Percentiles rank a stretch among this genome's conserved stretches.
Evolutionary conservation across 2,888 invertebrate species (phyloP).

Genomic region (Ectobius pallidus): DNA sequence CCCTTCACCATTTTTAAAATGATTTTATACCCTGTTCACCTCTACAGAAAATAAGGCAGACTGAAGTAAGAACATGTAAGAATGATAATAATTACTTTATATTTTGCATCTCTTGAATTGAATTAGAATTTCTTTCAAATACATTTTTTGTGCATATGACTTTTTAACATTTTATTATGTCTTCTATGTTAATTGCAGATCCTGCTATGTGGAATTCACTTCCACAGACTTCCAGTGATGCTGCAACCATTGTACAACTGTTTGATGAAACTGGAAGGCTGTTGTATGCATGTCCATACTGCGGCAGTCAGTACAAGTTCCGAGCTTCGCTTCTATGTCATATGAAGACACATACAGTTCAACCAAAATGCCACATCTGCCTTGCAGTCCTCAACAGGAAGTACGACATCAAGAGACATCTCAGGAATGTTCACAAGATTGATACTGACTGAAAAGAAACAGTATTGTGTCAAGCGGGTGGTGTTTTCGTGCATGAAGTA

Average conservation of each 20-base stretch:
- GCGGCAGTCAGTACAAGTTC: slow-evolving; percentile 38
- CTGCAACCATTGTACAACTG: not conserved
- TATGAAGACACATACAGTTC: slow-evolving; percentile 36
- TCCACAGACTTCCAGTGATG: not conserved
- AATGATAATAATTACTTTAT: no score
- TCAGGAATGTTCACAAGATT: slow-evolving; percentile 38
- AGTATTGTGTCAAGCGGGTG: no score
- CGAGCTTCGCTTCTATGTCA: slow-evolving; percentile 37
- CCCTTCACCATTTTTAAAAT: no score
- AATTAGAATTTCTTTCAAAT: no score
- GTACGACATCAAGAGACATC: slow-evolving; percentile 41
- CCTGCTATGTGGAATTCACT: not conserved
- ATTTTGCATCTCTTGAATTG: no score
- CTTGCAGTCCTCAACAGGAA: slow-evolving; percentile 40
- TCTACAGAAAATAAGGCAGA: no score
- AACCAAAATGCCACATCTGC: slow-evolving; percentile 42
- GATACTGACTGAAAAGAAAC: not conserved
- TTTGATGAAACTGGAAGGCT: not conserved
- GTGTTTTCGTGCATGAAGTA: no score
- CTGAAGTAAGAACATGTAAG: no score
- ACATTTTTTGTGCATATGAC: no score
- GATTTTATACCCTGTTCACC: no score
- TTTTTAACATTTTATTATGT: no score
- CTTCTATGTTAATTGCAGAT: no score
- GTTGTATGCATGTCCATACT: slow-evolving; percentile 20